Evolutionary conservation across 2,113 vertebrate species (phyloP), one percentile per base, ranked within the genome.

Genomic region (Lepus europaeus): DNA sequence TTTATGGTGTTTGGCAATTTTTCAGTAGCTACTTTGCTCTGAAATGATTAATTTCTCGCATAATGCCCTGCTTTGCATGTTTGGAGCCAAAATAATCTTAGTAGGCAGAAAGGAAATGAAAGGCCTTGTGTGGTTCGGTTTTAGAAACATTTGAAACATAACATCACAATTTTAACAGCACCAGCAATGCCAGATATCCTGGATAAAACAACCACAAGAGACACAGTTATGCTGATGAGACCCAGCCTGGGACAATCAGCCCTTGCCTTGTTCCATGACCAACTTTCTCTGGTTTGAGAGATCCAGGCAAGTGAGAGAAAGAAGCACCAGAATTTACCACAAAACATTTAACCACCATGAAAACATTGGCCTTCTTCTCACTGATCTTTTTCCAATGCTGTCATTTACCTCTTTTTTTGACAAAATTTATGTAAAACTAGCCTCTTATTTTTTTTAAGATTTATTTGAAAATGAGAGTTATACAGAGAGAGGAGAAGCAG

Each of bases 1-100:
- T 98, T 99, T 98, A 99, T 98, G 98, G 97, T 97, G 96, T 97
- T 98, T 99, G 98, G 98, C 98, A 98, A 97, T 98, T 98, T 97
- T 98, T 98, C 98, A 98, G 98, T 98, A 98, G 98, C 98, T 98
- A 97, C 98, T 98, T 98, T 98, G 98, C 97, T 96, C 97, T 96
- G 95, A 97, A 99, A 96, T 98, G 98, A 98, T 98, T 98, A 98
- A 99, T 99, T 98, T 97, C 97, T 98, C 97, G 96, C 98, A 98
- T 98, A 97, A 98, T 96, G 96, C 96, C 96, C 97, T 97, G 96
- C 95, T 98, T 98, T 97, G 97, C 96, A 91, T 98, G 97, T 94
- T 79, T 96, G 92, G 97, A 98, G 97, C 96, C 98, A 93, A 98
- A 98, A 98, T 98, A 98, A 98, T 97, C 97, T 97, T 96, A 59